Percentiles rank a stretch among this genome's conserved stretches.
These are phyloP conservation scores for Hermaeophaga mercurialis DNA, from an alignment of 2,888 invertebrate species.

Conservation along the genomic window DNA sequence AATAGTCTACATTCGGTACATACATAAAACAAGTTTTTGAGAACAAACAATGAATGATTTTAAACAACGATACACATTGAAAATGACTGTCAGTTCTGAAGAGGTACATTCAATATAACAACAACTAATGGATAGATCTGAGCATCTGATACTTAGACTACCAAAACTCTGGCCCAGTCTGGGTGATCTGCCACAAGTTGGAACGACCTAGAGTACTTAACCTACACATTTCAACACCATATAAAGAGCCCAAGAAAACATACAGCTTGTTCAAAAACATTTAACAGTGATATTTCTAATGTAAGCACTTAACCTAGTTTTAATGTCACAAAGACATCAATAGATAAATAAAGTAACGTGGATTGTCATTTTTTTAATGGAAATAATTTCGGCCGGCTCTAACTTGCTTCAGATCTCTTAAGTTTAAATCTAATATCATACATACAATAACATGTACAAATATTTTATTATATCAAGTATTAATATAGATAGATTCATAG, in stretches of 20 bases:
- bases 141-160: conserved; percentile 55
- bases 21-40: too few species aligned
- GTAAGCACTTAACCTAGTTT: conserved; percentile 47
- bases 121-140: conserved; percentile 56
- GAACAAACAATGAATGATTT: too few species aligned
- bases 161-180: conserved; percentile 53
- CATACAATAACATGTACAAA: conserved; percentile 58
- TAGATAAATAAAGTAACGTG: conserved; percentile 53
- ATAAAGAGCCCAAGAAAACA: conserved; percentile 46
- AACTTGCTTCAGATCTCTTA: conserved; percentile 40
- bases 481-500: conserved; percentile 59
- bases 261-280: conserved; percentile 46
- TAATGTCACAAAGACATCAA: conserved; percentile 51
- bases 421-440: conserved; percentile 50
- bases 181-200: conserved; percentile 44
- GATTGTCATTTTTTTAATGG: conserved; percentile 55
- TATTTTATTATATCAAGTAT: conserved; percentile 53
- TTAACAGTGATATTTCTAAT: conserved; percentile 40
- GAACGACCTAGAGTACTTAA: conserved; percentile 41
- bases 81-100: conserved; percentile 51
- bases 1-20: too few species aligned
- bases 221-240: conserved; percentile 39
- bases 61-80: too few species aligned
- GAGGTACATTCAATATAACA: conserved; percentile 54
- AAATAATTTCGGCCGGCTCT: conserved; percentile 45